phyloP scores from a whole-genome alignment of 2,797 vertebrate genomes.

The Gallinago stenura region DNA sequence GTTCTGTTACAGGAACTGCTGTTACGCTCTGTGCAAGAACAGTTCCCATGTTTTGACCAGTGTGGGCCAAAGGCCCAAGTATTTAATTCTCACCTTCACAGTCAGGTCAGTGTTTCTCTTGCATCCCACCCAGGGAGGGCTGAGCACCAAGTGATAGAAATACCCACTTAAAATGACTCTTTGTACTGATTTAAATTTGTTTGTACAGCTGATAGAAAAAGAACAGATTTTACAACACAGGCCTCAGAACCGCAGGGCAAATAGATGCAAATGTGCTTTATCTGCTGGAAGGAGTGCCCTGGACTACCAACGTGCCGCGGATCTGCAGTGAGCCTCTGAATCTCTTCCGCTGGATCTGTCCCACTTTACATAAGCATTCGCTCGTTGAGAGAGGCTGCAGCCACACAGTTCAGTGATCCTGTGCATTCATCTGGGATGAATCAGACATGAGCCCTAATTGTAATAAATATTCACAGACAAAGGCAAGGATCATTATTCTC shows the following conservation, averaged over 20 bases:
- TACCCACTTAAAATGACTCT: conserved; percentile 17
- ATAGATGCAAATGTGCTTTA: conserved; percentile 23
- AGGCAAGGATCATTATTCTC: conserved; percentile 56
- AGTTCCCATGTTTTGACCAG: background rate
- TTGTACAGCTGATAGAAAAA: conserved; percentile 34
- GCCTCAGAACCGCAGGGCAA: background rate
- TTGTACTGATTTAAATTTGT: conserved; percentile 12
- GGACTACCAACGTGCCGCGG: background rate
- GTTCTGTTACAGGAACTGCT: background rate
- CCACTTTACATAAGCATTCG: background rate
- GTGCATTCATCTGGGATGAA: background rate
- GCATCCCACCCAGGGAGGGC: background rate
- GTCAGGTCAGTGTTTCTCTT: background rate
- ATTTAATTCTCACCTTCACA: background rate
- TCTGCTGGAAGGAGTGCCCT: background rate
- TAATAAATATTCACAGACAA: conserved; percentile 36
- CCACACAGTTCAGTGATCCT: background rate
- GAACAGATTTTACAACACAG: background rate
- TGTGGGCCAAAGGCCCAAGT: background rate
- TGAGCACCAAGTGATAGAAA: conserved; percentile 36
- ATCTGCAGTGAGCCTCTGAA: background rate
- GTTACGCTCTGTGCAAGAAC: background rate
- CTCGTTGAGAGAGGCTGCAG: background rate
- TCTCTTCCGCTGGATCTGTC: background rate
- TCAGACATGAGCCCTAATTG: conserved; percentile 33